These are phyloP conservation scores for Aphyosemion australe DNA, from an alignment of 2,113 vertebrate species.

Conservation along the genomic window DNA sequence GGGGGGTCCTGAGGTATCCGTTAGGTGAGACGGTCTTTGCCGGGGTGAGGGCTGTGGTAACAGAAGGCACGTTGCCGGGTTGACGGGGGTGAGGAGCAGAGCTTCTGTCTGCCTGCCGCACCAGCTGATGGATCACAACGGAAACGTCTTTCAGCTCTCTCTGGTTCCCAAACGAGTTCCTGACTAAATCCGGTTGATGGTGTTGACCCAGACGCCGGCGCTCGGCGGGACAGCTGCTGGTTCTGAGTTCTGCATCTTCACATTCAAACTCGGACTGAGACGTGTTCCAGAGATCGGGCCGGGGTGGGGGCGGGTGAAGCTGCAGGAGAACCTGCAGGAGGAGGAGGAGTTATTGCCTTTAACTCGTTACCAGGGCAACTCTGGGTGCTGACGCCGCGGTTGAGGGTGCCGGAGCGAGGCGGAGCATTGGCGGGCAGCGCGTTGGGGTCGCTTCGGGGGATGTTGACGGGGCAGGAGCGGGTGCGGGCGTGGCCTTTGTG, in stretches of 20 bases:
- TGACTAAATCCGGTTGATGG: not conserved
- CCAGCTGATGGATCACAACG: constrained; percentile 11
- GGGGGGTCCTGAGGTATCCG: constrained; percentile 49
- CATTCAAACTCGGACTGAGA: constrained; percentile 71
- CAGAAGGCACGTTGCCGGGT: constrained; percentile 84
- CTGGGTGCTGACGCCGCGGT: constrained; percentile 82
- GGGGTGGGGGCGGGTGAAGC: constrained; percentile 20
- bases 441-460: constrained; percentile 75
- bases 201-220: not conserved
- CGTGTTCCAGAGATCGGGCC: constrained; percentile 81
- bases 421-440: constrained; percentile 30
- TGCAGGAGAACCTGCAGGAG: constrained; percentile 4
- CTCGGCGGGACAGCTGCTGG: too few species aligned
- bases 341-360: constrained; percentile 82
- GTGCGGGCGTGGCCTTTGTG: constrained; percentile 87
- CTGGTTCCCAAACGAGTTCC: not conserved
- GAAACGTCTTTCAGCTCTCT: constrained; percentile 13
- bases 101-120: constrained; percentile 10
- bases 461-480: constrained; percentile 91
- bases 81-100: not conserved
- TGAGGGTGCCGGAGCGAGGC: constrained; percentile 55
- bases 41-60: constrained; percentile 28
- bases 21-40: not conserved
- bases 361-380: constrained; percentile 86
- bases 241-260: too few species aligned